These are phyloP conservation scores for Platycheirus albimanus DNA, from an alignment of 2,888 invertebrate species.

Conservation along the genomic window DNA sequence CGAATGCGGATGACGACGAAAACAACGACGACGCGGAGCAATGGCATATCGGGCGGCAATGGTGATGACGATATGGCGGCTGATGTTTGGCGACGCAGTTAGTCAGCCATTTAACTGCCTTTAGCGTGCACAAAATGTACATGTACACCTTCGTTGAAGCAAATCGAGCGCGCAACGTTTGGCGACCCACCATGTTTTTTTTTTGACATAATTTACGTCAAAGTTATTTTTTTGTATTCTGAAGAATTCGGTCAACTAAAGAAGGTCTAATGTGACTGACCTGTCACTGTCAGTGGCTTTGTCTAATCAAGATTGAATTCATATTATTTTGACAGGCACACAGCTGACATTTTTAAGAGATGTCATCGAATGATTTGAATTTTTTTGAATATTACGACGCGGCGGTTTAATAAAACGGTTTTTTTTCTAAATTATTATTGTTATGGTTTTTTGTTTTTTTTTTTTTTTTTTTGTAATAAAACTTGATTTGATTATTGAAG, in stretches of 20 bases:
- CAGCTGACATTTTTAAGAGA: not conserved
- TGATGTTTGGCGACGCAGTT: constrained; percentile 54
- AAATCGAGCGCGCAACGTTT: constrained; percentile 14
- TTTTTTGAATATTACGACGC: constrained; percentile 23
- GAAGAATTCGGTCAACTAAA: constrained; percentile 5
- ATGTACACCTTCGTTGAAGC: constrained; percentile 41
- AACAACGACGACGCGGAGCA: not conserved
- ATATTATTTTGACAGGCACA: constrained; percentile 1
- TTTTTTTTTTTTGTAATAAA: constrained; percentile 29
- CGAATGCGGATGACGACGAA: constrained; percentile 24
- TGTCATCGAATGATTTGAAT: not conserved
- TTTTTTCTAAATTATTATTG: constrained; percentile 33
- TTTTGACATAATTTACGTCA: constrained; percentile 34
- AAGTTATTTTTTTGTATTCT: constrained; percentile 4
- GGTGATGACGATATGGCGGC: constrained; percentile 9
- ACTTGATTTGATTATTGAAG: constrained; percentile 20
- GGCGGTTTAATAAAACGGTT: constrained; percentile 33
- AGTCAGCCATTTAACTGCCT: constrained; percentile 22
- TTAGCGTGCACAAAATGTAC: constrained; percentile 6
- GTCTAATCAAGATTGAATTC: constrained; percentile 8
- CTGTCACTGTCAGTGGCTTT: constrained; percentile 8
- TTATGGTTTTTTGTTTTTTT: not conserved
- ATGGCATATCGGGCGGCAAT: not conserved
- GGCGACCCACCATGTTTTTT: constrained; percentile 4
- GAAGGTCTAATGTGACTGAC: constrained; percentile 42